Conservation (phyloP, 2,113 vertebrate species). For the Pelusios castaneus region DNA sequence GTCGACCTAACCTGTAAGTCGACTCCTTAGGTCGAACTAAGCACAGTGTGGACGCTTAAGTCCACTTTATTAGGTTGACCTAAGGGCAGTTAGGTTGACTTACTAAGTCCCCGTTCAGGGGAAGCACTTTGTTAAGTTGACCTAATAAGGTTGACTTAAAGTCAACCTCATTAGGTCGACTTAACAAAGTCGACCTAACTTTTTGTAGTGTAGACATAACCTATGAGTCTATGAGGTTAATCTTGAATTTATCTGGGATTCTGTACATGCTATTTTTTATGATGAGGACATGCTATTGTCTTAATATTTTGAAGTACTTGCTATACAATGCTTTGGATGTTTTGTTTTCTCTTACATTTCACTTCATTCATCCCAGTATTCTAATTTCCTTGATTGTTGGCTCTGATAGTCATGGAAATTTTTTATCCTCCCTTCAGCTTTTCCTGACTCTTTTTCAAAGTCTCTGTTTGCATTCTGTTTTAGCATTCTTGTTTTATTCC, state of each 20-base stretch:
- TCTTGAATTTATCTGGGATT: neutral
- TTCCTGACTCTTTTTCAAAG: constrained; percentile 29
- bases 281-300: neutral
- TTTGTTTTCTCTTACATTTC: constrained; percentile 24
- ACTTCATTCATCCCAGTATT: neutral
- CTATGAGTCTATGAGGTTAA: too few species aligned
- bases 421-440: neutral
- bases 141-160: too few species aligned
- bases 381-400: constrained; percentile 49
- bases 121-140: too few species aligned
- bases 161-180: too few species aligned
- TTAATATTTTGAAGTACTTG: neutral
- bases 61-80: too few species aligned
- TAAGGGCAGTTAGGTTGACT: too few species aligned
- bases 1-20: too few species aligned
- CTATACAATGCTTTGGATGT: neutral
- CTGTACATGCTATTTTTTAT: neutral
- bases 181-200: too few species aligned
- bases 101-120: too few species aligned
- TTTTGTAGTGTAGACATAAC: too few species aligned
- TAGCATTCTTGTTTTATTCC: constrained; percentile 33
- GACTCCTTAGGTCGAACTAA: too few species aligned
- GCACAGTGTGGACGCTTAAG: too few species aligned
- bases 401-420: neutral
- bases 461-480: constrained; percentile 15